Evolutionary conservation across 2,797 vertebrate genomes (phyloP).

Genomic region (Peromyscus melanophrys): DNA sequence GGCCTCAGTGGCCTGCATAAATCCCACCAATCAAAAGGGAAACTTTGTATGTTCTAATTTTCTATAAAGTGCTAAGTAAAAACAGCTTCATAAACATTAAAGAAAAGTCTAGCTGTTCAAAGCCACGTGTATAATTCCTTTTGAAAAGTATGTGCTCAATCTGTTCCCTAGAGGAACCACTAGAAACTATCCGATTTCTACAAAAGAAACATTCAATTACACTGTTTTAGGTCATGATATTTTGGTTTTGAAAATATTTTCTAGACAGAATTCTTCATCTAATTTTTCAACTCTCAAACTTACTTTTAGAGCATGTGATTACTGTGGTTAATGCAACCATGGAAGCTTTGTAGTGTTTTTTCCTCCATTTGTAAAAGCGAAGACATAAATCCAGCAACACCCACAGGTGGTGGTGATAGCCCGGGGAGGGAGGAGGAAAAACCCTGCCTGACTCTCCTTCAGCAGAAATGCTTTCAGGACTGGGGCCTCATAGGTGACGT

Average conservation of each 20-base stretch:
- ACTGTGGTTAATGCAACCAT: neutral
- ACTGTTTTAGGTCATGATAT: neutral
- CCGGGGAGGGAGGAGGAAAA: neutral
- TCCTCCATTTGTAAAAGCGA: neutral
- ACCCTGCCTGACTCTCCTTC: neutral
- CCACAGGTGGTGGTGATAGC: neutral
- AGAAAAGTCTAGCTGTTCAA: conserved; percentile 31
- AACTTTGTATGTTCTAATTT: neutral
- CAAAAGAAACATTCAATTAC: conserved; percentile 44
- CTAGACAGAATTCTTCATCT: conserved; percentile 41
- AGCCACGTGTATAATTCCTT: neutral
- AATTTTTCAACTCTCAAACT: neutral
- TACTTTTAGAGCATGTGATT: neutral
- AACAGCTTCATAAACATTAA: conserved; percentile 39
- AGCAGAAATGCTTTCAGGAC: neutral
- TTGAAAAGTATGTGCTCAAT: neutral
- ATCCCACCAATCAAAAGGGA: neutral
- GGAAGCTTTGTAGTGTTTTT: neutral
- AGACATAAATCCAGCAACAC: neutral
- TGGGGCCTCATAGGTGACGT: neutral
- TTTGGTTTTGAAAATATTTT: conserved; percentile 15
- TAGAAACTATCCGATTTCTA: conserved; percentile 30
- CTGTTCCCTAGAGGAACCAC: neutral
- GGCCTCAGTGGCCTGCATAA: neutral
- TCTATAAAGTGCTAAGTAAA: conserved; percentile 24